Conservation (phyloP, 2,113 vertebrate genomes). For the Cyprinodon brontotheroides region DNA sequence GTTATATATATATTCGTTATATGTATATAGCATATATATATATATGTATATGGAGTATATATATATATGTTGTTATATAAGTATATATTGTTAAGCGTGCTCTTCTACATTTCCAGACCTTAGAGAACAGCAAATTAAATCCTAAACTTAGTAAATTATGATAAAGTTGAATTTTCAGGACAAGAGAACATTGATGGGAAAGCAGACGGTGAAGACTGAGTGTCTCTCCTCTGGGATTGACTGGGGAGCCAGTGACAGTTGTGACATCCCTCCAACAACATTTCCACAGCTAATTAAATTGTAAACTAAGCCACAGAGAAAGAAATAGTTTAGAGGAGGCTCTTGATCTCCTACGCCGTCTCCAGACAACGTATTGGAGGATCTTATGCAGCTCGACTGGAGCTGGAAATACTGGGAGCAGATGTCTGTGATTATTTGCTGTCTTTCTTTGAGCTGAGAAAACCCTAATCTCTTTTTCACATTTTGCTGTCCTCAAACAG, state of each 20-base stretch:
- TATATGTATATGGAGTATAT: too few species aligned
- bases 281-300: slow-evolving; percentile 76
- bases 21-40: too few species aligned
- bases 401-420: slow-evolving; percentile 57
- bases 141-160: background rate
- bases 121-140: background rate
- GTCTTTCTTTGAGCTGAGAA: slow-evolving; percentile 24
- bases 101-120: too few species aligned
- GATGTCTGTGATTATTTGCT: slow-evolving; percentile 54
- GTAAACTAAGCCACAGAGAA: slow-evolving; percentile 61
- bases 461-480: slow-evolving; percentile 18
- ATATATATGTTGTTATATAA: too few species aligned
- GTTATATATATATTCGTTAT: too few species aligned
- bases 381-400: slow-evolving; percentile 59
- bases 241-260: slow-evolving; percentile 54
- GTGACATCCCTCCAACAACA: slow-evolving; percentile 68
- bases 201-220: slow-evolving; percentile 59
- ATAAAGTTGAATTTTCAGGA: slow-evolving; percentile 24
- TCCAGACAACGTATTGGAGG: slow-evolving; percentile 58
- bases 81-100: too few species aligned
- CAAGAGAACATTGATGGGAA: slow-evolving; percentile 42
- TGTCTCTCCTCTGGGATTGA: slow-evolving; percentile 63
- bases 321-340: slow-evolving; percentile 48
- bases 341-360: slow-evolving; percentile 66
- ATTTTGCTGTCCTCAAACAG: slow-evolving; percentile 26